These are phyloP conservation scores for Chamaetylas fuelleborni DNA, from an alignment of 2,113 vertebrate species.

Conservation along the genomic window DNA sequence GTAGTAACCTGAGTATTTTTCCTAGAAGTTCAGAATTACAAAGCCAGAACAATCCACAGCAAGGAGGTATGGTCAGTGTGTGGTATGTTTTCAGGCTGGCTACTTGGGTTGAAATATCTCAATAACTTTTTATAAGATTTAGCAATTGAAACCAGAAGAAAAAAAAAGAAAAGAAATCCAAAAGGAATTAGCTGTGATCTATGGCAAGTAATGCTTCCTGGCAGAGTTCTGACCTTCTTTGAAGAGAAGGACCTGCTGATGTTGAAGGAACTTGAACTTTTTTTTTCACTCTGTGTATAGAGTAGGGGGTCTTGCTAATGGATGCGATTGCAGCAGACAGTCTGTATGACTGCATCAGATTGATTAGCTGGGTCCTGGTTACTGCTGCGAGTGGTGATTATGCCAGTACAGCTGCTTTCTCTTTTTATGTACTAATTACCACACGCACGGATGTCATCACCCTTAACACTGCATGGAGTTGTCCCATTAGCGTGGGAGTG, in stretches of 20 bases:
- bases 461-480: slow-evolving; percentile 58
- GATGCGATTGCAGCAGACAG: slow-evolving; percentile 14
- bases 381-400: slow-evolving; percentile 61
- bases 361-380: slow-evolving; percentile 54
- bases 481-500: slow-evolving; percentile 57
- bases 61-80: not conserved
- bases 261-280: not conserved
- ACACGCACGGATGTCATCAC: slow-evolving; percentile 44
- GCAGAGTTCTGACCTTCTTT: slow-evolving; percentile 13
- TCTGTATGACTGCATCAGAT: slow-evolving; percentile 47
- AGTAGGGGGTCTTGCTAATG: slow-evolving; percentile 62
- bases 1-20: not conserved
- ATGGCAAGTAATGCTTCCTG: not conserved
- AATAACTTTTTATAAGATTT: not conserved
- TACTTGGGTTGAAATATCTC: not conserved
- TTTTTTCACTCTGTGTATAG: not conserved
- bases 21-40: not conserved
- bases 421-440: slow-evolving; percentile 59
- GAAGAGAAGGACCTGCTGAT: not conserved
- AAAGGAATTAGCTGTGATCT: not conserved
- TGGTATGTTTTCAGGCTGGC: not conserved
- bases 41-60: not conserved
- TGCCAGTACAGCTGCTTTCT: slow-evolving; percentile 52
- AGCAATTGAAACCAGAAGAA: not conserved
- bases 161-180: not conserved